Evolutionary conservation across 2,888 invertebrate species (phyloP).

Genomic region (Lithophane leautieri): DNA sequence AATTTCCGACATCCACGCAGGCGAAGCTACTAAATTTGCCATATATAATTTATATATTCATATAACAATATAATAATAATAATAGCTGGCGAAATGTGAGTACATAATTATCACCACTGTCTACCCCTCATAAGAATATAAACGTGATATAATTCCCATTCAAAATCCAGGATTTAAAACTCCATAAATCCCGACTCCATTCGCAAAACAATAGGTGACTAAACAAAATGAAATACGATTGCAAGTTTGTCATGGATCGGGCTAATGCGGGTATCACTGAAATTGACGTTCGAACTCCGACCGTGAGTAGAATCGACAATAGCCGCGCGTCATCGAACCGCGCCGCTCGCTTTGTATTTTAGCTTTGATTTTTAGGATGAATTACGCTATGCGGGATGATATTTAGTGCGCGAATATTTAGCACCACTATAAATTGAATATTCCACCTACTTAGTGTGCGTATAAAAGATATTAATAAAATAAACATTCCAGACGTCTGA

Average conservation of each 20-base stretch:
- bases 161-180: constrained; percentile 5
- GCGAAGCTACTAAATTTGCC: no score
- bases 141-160: neutral
- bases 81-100: no score
- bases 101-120: no score
- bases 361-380: constrained; percentile 39
- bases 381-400: constrained; percentile 19
- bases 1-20: no score
- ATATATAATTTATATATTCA: no score
- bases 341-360: constrained; percentile 22
- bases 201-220: constrained; percentile 29
- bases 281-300: constrained; percentile 38
- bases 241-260: constrained; percentile 42
- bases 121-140: neutral
- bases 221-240: constrained; percentile 42
- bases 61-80: no score
- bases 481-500: no score
- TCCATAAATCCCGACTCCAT: constrained; percentile 20
- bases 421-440: neutral
- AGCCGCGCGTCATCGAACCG: constrained; percentile 35
- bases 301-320: constrained; percentile 48
- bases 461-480: no score
- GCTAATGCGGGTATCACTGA: constrained; percentile 49
- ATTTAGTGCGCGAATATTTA: constrained; percentile 8
- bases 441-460: neutral